Evolutionary conservation across 2,888 invertebrate genomes (phyloP), one percentile per base, ranked within the genome.

Genomic region (Nectonema munidae): DNA sequence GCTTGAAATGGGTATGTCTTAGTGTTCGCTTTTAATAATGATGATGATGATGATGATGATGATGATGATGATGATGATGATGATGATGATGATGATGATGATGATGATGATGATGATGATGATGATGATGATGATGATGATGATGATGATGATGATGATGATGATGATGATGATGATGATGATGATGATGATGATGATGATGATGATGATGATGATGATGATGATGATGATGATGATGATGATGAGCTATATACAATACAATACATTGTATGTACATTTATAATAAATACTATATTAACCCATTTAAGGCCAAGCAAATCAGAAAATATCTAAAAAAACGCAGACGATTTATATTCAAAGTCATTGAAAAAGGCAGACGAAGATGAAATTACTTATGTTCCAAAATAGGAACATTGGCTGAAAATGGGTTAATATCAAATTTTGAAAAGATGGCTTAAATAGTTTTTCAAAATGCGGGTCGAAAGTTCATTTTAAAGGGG

Each of bases 191-290:
- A 35, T 20, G 19, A 35, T 20, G 19, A 35, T 20, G 19, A 35
- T 20, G 19, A 95, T 67, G 63, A 81, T 86, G 64, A 89, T 95
- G 63, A 72, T 89, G 48, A 99, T 89, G 59, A 35, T 20, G 19
- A 35, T 20, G 19, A 35, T 20, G 19, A 35, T 20, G 19, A 95
- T 67, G 63, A 81, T 86, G 64, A 89, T 95, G 63, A 72, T 89
- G 48, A 99, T 89, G 59, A n/a, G n/a, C n/a, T n/a, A n/a, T n/a
- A n/a, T n/a, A n/a, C n/a, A n/a, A n/a, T n/a, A n/a, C n/a, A n/a
- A n/a, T n/a, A n/a, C n/a, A n/a, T n/a, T n/a, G n/a, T n/a, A n/a
- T n/a, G n/a, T n/a, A n/a, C n/a, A n/a, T n/a, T n/a, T n/a, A n/a
- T 21, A 11, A 3, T 3, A 42, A 37, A 4, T 3, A 41, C 18